Evolutionary conservation across 1,140 invertebrate species (phyloP), one percentile per base, ranked within the genome.

Genomic region (Gonioctena quinquepunctata): DNA sequence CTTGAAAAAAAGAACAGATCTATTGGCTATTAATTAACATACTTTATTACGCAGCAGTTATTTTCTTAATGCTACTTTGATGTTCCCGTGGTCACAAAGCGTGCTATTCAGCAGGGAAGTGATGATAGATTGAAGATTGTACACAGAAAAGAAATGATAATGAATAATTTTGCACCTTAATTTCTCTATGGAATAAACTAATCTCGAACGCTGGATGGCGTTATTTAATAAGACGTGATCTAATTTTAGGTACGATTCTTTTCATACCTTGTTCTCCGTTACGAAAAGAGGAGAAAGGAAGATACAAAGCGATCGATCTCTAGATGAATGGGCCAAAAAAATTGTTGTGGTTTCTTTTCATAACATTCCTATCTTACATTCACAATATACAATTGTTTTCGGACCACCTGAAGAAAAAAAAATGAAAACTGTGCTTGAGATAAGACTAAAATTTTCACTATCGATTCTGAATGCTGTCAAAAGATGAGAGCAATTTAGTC

Each of bases 121-220:
- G 59, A 61, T 61, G 59, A 61, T 61, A 28, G 59, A 61, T 33
- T 27, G 59, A 23, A 13, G 27, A n/a, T n/a, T n/a, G n/a, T n/a
- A n/a, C 2, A n/a, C 7, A 18, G 18, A 61, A 61, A 61, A 26
- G 13, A 33, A 56, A 28, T 61, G n/a, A 11, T 26, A 61, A 61
- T 61, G 59, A 28, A 61, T 61, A 61, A 61, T 61, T 61, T 61
- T 26, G 27, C 59, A 61, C 25, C 27, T 61, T 33, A 7, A 28
- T 42, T 25, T 57, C 16, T 25, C 54, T 13, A 57, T 19, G 25
- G 22, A 57, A 57, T 22, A 11, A 57, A 57, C 54, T 22, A 22
- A 25, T 22, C 16, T 57, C 54, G 21, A 25, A 22, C 25, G 54
- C 16, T 7, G 54, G 16, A 21, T 57, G 16, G 18, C 54, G 54